These are phyloP conservation scores for Himalopsyche japonica DNA, from an alignment of 2,888 invertebrate genomes.

Conservation along the genomic window DNA sequence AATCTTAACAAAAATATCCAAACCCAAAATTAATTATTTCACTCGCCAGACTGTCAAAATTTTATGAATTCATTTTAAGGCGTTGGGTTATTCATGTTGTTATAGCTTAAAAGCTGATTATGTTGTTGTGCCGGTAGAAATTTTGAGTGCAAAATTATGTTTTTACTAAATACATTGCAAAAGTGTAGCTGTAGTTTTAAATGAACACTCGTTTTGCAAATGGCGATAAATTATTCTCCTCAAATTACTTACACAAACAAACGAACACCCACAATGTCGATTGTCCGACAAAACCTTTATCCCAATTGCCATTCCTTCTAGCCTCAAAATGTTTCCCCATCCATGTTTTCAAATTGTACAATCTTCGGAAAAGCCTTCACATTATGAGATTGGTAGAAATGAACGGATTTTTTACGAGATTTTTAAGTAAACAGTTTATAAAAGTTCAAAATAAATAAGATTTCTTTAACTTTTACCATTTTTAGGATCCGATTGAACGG, in stretches of 20 bases:
- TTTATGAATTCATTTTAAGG: no score
- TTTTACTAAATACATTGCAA: no score
- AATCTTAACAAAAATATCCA: no score
- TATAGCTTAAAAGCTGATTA: no score
- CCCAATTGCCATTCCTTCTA: background rate
- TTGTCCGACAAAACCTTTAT: constrained; percentile 19
- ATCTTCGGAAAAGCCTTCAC: background rate
- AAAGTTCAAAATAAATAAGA: no score
- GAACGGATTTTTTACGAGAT: background rate
- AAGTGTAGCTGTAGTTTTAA: background rate
- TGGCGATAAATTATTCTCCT: background rate
- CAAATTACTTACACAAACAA: background rate
- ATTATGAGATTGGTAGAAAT: background rate
- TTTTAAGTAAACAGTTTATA: background rate
- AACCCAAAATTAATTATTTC: no score
- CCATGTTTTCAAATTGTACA: background rate
- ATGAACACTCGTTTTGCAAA: background rate
- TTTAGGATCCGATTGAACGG: no score
- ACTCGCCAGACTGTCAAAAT: no score
- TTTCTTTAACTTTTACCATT: no score
- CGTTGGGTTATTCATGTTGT: no score
- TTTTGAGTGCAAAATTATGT: no score
- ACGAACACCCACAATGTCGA: constrained; percentile 16
- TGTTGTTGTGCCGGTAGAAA: no score
- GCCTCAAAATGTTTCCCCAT: background rate